These are phyloP conservation scores for Parauchenoglanis punctatus DNA, from an alignment of 2,797 vertebrate species.

Conservation along the genomic window DNA sequence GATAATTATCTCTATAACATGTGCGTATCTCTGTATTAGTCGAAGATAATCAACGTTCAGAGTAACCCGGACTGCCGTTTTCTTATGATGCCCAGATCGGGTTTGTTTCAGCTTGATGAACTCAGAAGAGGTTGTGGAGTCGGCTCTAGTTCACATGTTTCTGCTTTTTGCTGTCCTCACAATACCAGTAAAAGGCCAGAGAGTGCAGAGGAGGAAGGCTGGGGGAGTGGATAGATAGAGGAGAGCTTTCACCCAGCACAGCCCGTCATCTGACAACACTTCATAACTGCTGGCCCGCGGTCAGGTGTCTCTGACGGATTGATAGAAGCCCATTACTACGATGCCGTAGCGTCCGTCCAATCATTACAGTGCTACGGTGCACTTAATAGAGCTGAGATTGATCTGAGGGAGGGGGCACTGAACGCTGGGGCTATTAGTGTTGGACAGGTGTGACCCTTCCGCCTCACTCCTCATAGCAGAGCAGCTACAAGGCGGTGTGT, in stretches of 20 bases:
- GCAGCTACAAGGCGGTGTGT: constrained; percentile 58
- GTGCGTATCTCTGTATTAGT: not conserved
- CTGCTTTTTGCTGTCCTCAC: not conserved
- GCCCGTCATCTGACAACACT: constrained; percentile 76
- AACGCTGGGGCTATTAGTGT: constrained; percentile 69
- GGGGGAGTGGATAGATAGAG: constrained; percentile 58
- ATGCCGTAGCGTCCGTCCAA: constrained; percentile 76
- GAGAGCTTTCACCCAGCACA: constrained; percentile 61
- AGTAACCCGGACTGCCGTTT: not conserved
- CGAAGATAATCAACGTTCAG: not conserved
- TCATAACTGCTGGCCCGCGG: constrained; percentile 76
- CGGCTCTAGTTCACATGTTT: not conserved
- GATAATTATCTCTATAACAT: not conserved
- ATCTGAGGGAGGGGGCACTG: constrained; percentile 71
- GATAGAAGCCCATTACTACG: constrained; percentile 80
- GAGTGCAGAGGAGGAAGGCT: constrained; percentile 27
- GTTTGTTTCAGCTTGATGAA: not conserved
- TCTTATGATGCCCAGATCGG: not conserved
- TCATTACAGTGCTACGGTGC: constrained; percentile 76
- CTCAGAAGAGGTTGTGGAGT: not conserved
- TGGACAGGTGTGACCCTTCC: constrained; percentile 74
- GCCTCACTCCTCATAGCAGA: constrained; percentile 67
- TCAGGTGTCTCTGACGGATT: constrained; percentile 80
- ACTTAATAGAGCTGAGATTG: constrained; percentile 82
- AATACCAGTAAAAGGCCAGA: not conserved